Percentiles rank a stretch among this genome's conserved stretches.
phyloP scores from a whole-genome alignment of 1,140 invertebrate species.

The Chrysopa pallens region DNA sequence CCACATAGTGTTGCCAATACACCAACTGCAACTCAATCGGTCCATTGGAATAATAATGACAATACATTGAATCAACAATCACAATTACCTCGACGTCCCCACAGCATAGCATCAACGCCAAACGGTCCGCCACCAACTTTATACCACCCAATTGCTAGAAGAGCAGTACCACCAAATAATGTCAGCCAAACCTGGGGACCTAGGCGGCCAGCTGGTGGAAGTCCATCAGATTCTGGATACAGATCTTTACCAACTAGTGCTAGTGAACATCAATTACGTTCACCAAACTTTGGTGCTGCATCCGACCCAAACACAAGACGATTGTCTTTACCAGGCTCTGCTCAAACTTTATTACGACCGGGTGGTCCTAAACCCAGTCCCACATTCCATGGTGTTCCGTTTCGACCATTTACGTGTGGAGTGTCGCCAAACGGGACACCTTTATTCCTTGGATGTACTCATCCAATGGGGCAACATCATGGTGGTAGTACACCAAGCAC shows the following conservation, averaged over 20 bases:
- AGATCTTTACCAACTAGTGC: conserved; percentile 31
- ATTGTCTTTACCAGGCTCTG: conserved; percentile 22
- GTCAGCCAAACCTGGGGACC: conserved; percentile 9
- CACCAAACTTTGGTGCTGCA: background rate
- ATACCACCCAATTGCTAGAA: conserved; percentile 17
- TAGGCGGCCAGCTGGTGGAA: conserved; percentile 9
- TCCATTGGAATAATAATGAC: conserved; percentile 8
- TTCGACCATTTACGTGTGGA: conserved; percentile 26
- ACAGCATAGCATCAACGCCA: conserved; percentile 26
- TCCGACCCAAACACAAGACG: conserved; percentile 17
- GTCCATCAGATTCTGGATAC: conserved; percentile 32
- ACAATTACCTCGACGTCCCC: conserved; percentile 20
- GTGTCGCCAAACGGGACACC: conserved; percentile 26
- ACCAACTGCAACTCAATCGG: conserved; percentile 7
- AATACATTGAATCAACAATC: conserved; percentile 26
- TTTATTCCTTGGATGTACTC: conserved; percentile 29
- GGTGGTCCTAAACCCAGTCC: conserved; percentile 33
- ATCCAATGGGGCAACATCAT: conserved; percentile 17
- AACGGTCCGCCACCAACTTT: conserved; percentile 19
- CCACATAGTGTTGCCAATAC: conserved; percentile 27
- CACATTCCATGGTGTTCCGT: conserved; percentile 40
- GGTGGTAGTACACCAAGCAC: conserved; percentile 14
- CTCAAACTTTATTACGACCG: conserved; percentile 20
- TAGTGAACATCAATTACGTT: conserved; percentile 40
- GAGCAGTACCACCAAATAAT: conserved; percentile 20